Evolutionary conservation across 53 echinoderm and acorn worm species (phyloP), one percentile per base, ranked within the genome.

Genomic region (Zoroaster sp.): DNA sequence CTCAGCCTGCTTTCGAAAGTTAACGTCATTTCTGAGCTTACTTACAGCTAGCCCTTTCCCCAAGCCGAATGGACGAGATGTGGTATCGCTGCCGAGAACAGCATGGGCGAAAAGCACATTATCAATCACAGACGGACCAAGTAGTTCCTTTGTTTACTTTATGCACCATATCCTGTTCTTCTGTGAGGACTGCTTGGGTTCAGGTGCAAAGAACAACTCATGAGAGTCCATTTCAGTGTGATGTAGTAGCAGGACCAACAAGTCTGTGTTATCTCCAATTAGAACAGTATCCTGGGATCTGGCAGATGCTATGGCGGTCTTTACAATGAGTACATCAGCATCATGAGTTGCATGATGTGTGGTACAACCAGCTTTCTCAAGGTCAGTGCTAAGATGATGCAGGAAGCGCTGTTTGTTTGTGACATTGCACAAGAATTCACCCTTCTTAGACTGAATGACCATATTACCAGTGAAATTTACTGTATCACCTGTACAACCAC

Each of bases 221-320:
- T n/a, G n/a, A n/a, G n/a, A n/a, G n/a, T n/a, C n/a, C n/a, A n/a
- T n/a, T n/a, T n/a, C n/a, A n/a, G n/a, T n/a, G n/a, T n/a, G n/a
- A n/a, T n/a, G n/a, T n/a, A n/a, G n/a, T n/a, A n/a, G n/a, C n/a
- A n/a, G n/a, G n/a, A n/a, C n/a, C n/a, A n/a, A n/a, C n/a, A n/a
- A n/a, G n/a, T n/a, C n/a, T 40, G 91, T 91, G 45, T 91, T 88
- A 47, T 91, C 89, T n/a, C 89, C 91, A 51, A 91, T 70, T 2
- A 91, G 75, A 17, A 91, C 75, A 23, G 80, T 80, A 28, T 88
- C 69, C n/a, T 46, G 59, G 0, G 40, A 8, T 47, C 17, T 87
- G 1, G 81, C 75, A 6, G 93, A 88, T 36, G 75, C 66, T 31
- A 90, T 15, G 65, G 91, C 87, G 20, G 91, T 89, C 35, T 72